Base-by-base conservation (phyloP, 2,113 vertebrate genomes). In the Seriola aureovittata region DNA sequence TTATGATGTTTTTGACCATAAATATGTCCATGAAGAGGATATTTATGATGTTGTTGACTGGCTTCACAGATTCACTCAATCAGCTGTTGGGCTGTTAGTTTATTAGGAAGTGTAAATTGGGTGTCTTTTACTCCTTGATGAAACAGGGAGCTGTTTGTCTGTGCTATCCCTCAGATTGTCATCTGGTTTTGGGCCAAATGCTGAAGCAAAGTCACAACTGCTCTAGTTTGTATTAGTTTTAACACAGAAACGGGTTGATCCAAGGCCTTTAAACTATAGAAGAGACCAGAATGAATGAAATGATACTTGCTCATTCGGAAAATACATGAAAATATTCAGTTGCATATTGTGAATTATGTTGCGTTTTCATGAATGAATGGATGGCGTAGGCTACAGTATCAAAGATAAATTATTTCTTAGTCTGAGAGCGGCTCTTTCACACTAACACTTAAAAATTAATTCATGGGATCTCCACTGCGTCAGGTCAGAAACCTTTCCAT, bases 121-220 rank as follows among this genome's bases (percentile, higher is more conserved):
- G 13, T 75, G 55, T 83, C 78, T 88, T 44, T 60, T 10, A 71
- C 80, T 73, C 75, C 50, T 19, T 59, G 67, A 68, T 60, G 71
- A 75, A 71, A 85, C 82, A 84, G 60, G 85, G 73, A 86, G 76
- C 68, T 87, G 90, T 87, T 75, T 80, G 80, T 87, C 84, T 85
- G 82, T 80, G 71, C 32, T 66, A n/a, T 66, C 64, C 66, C 85
- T 76, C 82, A 80, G 46, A 64, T 58, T 74, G 83, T 69, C 73
- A 58, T 40, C 59, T 89, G 85, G 80, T 80, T 73, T 32, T 12
- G 13, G 59, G 50, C 80, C 60, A 78, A 57, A 62, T 13, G 12
- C 38, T 80, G 8, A 69, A 57, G 81, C 85, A 81, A 79, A 81
- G 23, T 40, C 55, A 72, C 19, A 67, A 70, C 10, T 36, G 32